Evolutionary conservation across 2,888 invertebrate species (phyloP).

Genomic region (Eremobia ochroleuca): DNA sequence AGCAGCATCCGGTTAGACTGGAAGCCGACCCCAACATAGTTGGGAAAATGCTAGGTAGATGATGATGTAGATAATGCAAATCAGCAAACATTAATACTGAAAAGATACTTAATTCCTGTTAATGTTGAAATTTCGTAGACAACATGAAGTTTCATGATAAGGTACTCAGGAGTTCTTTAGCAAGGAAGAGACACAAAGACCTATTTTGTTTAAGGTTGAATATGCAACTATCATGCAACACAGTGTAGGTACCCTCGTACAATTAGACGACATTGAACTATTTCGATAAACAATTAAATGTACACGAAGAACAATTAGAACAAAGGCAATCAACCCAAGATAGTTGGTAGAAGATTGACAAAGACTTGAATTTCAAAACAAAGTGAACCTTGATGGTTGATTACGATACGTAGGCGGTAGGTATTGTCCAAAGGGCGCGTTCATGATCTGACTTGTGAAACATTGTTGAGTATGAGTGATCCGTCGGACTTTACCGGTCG

Average conservation of each 20-base stretch:
- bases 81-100: too few relatives aligned
- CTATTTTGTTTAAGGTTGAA: not conserved
- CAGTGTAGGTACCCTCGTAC: not conserved
- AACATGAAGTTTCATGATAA: not conserved
- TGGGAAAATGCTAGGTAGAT: too few relatives aligned
- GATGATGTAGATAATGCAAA: not conserved
- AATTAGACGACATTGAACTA: slow-evolving; percentile 48
- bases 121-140: not conserved
- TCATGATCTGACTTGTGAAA: slow-evolving; percentile 66
- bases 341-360: slow-evolving; percentile 54
- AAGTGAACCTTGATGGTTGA: slow-evolving; percentile 62
- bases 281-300: slow-evolving; percentile 34
- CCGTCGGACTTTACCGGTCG: slow-evolving; percentile 3
- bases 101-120: not conserved
- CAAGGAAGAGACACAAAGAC: not conserved
- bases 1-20: too few relatives aligned
- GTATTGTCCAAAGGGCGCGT: slow-evolving; percentile 70
- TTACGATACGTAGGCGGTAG: slow-evolving; percentile 62
- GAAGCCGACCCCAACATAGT: too few relatives aligned
- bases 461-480: slow-evolving; percentile 17
- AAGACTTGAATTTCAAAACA: slow-evolving; percentile 63
- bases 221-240: slow-evolving; percentile 17
- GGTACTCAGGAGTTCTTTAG: not conserved
- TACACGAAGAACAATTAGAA: slow-evolving; percentile 43
- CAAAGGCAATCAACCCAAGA: slow-evolving; percentile 37